Percentiles rank a stretch among this genome's conserved stretches.
phyloP scores from a whole-genome alignment of 2,113 vertebrate genomes.

The Colinus virginianus region DNA sequence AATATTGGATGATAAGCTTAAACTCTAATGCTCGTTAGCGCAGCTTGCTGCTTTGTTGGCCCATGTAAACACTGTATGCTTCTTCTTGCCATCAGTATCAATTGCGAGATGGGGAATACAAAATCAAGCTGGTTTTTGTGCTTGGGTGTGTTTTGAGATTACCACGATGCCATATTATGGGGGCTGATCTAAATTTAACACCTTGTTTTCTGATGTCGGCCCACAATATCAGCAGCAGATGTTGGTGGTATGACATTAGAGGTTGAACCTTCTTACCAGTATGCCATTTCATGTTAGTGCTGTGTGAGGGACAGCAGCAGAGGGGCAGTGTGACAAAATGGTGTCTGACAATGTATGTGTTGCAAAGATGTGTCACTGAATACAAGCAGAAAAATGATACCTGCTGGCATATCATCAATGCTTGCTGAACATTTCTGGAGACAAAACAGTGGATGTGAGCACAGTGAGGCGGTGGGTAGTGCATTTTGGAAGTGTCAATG shows the following conservation, averaged over 20 bases:
- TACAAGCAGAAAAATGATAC: no score
- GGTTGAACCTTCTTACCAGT: no score
- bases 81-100: not conserved
- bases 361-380: no score
- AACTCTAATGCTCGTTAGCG: rapidly evolving
- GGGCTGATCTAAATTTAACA: no score
- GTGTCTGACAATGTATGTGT: no score
- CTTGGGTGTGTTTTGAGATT: not conserved
- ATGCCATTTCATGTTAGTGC: no score
- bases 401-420: not conserved
- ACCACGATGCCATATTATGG: not conserved
- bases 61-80: not conserved
- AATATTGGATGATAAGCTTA: not conserved
- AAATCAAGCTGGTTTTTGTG: not conserved
- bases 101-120: not conserved
- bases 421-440: not conserved
- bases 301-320: no score
- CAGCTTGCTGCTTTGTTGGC: not conserved
- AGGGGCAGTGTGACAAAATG: no score
- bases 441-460: not conserved
- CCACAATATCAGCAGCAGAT: no score
- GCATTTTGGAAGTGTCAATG: not conserved
- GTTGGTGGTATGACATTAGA: no score
- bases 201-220: no score
- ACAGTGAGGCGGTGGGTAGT: not conserved